Evolutionary conservation across 2,113 vertebrate genomes (phyloP).

Genomic region (Euleptes europaea): DNA sequence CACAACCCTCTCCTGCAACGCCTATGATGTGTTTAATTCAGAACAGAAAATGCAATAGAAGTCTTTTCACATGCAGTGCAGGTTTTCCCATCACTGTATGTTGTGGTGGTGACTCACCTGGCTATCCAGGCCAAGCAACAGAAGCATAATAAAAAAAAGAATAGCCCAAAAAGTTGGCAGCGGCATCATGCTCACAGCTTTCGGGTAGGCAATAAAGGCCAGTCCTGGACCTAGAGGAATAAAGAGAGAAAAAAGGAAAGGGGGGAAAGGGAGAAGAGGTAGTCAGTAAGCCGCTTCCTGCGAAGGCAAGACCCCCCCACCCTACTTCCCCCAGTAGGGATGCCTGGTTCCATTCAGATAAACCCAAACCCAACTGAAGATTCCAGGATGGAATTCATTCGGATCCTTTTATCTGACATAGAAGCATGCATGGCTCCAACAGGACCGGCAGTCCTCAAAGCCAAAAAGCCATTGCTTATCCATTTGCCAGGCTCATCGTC

Average conservation of each 20-base stretch:
- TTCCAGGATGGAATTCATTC: constrained; percentile 67
- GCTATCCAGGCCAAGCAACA: constrained; percentile 98
- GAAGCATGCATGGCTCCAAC: constrained; percentile 64
- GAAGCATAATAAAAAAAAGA: constrained; percentile 99
- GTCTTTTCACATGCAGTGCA: not conserved
- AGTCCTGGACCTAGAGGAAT: constrained; percentile 89
- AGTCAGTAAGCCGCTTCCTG: constrained; percentile 48
- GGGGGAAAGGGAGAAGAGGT: constrained; percentile 55
- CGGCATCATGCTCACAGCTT: constrained; percentile 99
- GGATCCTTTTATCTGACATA: constrained; percentile 67
- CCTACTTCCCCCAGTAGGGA: constrained; percentile 59
- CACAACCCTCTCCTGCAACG: not conserved
- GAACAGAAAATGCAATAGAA: not conserved
- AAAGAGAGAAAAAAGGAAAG: constrained; percentile 71
- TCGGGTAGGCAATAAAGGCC: constrained; percentile 98
- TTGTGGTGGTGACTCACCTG: constrained; percentile 80
- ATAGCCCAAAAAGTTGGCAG: constrained; percentile 97
- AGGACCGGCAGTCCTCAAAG: constrained; percentile 52
- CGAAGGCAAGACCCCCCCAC: constrained; percentile 11
- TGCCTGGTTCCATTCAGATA: constrained; percentile 65
- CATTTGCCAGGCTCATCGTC: constrained; percentile 62
- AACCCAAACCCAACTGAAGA: constrained; percentile 70
- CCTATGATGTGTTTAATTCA: not conserved
- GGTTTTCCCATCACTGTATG: not conserved
- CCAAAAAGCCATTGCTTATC: constrained; percentile 46